Base-by-base conservation (phyloP, 2,113 vertebrate species). In the Struthidea cinerea region DNA sequence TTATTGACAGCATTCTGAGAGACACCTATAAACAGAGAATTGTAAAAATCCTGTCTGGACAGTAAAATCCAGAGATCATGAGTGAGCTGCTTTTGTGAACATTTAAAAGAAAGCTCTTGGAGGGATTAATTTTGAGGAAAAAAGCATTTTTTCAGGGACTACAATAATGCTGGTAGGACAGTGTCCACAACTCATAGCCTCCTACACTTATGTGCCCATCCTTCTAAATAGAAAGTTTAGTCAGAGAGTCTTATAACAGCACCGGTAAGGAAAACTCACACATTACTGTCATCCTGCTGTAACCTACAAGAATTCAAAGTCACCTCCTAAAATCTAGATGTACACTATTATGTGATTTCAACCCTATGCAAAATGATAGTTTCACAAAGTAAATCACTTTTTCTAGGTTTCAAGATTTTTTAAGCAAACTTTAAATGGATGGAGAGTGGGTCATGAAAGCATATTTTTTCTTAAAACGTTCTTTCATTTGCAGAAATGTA, bases 1-100 rank as follows among this genome's bases (percentile, higher is more conserved):
- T 94, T 94, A 74, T 80, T 4, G 27, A 15, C 50, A 50, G 20
- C 23, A 63, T 87, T 96, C 73, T 79, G 11, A 47, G 52, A 89
- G 50, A 86, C 32, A 67, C 17, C 13, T 42, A 61, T 67, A 89
- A 94, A 83, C 50, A 83, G 21, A 37, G 57, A 91, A 63, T 39
- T 91, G 37, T 68, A 80, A 80, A 82, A 95, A 77, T 41, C 20
- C 26, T 2, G 0, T 33, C 13, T 92, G 79, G 24, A 49, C 44
- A 71, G 61, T 67, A 85, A 92, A 77, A 93, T 80, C 15, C 50
- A 28, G 74, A 69, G 41, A 79, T 85, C 42, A 46, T 56, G 35
- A 77, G 3, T 23, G 28, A 75, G 47, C 44, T 89, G 39, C 16
- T 86, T 90, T 78, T 65, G 64, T 32, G 39, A 59, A 27, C 11